Base-by-base conservation (phyloP, 2,113 vertebrate genomes). In the Ceyx cyanopectus region DNA sequence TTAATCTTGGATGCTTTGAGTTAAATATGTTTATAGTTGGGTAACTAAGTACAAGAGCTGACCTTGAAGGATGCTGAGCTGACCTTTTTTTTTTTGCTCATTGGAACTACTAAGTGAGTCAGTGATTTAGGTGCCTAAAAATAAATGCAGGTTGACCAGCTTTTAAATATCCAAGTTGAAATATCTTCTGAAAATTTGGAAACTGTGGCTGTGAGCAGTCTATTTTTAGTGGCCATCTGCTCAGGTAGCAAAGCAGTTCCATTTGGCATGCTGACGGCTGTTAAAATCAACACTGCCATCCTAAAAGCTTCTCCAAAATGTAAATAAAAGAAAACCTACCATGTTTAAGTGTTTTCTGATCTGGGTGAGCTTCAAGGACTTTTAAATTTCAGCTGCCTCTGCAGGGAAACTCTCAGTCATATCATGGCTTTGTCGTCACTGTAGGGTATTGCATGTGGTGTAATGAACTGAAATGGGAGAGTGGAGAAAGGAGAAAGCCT, bases 221-320 rank as follows among this genome's bases (percentile, higher is more conserved):
- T 92, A 10, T 91, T 91, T 94, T 63, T 91, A 74, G 85, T 40
- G 68, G 60, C 82, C 76, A 60, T 74, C 92, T 96, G 92, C 92
- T 95, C 89, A 95, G 93, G 93, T 89, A 34, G 87, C 43, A 81
- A 69, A 19, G 67, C 85, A 85, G 79, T 60, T 89, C 63, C 56
- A 30, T 89, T 89, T 87, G 75, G 60, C 79, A 87, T 50, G 75
- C 45, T 85, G 87, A 9, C 0, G 1, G 24, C 29, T 94, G 72
- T 77, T 90, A 53, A 85, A 85, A 90, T 77, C 68, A 91, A n/a
- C 87, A 40, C 24, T 73, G 62, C 46, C 58, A 58, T 65, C 78
- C 57, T 43, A 32, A 91, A 92, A 37, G 22, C 75, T 56, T 88
- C 63, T 80, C 60, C 63, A 91, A 61, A 87, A 83, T 37, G 68